These are phyloP conservation scores for Nasonia oneida DNA, from an alignment of 2,888 invertebrate genomes.

Conservation along the genomic window DNA sequence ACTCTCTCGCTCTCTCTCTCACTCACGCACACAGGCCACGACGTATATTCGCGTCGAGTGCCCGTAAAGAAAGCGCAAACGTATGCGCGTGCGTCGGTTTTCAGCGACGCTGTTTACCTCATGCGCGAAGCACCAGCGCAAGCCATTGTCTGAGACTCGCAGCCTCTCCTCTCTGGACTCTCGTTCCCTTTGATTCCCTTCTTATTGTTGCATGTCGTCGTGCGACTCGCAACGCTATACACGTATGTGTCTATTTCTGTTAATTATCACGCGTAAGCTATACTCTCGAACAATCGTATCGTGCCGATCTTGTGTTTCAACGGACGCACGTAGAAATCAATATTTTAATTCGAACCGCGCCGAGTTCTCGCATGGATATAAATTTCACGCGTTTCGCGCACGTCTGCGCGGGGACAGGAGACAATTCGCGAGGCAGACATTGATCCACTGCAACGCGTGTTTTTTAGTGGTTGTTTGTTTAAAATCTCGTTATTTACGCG, in stretches of 20 bases:
- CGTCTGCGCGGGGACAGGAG: neutral
- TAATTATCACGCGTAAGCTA: neutral
- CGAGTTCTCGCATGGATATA: neutral
- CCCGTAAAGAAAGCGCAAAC: too few species aligned
- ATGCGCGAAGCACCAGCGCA: too few species aligned
- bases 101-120: too few species aligned
- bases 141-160: too few species aligned
- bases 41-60: too few species aligned
- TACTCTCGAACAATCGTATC: neutral
- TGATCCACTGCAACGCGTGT: constrained; percentile 59
- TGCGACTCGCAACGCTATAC: neutral
- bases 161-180: neutral
- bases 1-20: neutral
- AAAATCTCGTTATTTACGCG: constrained; percentile 71
- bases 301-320: neutral
- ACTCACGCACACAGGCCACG: too few species aligned
- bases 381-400: neutral
- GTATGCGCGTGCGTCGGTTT: too few species aligned
- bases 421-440: constrained; percentile 39
- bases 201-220: too few species aligned
- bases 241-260: neutral
- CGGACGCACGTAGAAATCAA: neutral
- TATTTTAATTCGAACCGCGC: neutral
- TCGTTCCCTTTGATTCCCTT: constrained; percentile 5
- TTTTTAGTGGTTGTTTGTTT: constrained; percentile 66